Conservation (phyloP, 2,113 vertebrate species). For the Pogonocichla stellata region DNA sequence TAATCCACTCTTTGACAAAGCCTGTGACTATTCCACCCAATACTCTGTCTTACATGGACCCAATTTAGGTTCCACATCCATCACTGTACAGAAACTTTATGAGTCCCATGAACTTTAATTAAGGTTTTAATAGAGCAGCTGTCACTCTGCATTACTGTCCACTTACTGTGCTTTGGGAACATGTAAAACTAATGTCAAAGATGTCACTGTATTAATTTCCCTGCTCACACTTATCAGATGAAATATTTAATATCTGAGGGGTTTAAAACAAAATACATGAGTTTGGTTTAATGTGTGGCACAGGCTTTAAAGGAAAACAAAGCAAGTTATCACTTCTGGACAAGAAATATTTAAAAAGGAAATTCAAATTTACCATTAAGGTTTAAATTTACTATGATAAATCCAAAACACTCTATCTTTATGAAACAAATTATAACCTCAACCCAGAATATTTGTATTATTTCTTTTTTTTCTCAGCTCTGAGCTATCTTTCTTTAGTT, state of each 20-base stretch:
- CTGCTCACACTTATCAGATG: neutral
- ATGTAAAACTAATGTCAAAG: neutral
- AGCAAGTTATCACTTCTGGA: neutral
- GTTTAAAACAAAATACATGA: neutral
- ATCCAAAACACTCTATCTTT: neutral
- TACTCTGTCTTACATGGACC: neutral
- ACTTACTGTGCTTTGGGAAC: neutral
- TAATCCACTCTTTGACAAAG: neutral
- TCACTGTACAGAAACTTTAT: neutral
- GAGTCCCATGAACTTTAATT: neutral
- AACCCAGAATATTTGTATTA: neutral
- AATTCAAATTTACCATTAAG: neutral
- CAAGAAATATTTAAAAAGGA: neutral
- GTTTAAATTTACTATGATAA: neutral
- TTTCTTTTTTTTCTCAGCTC: neutral
- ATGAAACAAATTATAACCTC: neutral
- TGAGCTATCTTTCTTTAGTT: neutral
- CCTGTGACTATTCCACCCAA: neutral
- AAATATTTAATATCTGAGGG: neutral
- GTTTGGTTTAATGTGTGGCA: neutral
- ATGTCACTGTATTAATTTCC: neutral
- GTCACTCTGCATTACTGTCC: neutral
- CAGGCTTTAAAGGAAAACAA: neutral
- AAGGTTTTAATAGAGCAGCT: neutral
- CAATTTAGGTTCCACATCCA: neutral